Conservation (phyloP, 2,797 vertebrate species). For the Eulemur coronatus region DNA sequence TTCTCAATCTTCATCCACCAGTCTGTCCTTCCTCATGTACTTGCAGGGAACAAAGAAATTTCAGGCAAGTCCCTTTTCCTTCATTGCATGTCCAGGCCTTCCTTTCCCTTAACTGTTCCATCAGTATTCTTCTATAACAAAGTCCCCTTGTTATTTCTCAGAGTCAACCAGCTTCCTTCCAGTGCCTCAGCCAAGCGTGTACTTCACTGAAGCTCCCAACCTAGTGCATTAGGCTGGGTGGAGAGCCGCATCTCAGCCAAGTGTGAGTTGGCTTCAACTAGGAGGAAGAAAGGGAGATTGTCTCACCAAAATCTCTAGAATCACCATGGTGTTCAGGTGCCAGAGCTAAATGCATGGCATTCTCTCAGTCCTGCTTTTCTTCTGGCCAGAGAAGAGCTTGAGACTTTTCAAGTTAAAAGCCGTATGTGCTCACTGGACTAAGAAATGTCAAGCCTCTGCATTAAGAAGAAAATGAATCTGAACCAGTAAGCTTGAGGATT, state of each 20-base stretch:
- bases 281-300: not conserved
- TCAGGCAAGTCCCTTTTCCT: not conserved
- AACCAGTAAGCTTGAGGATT: constrained; percentile 26
- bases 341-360: not conserved
- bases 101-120: not conserved
- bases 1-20: not conserved
- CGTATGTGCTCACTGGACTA: not conserved
- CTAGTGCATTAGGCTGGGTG: not conserved
- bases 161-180: not conserved
- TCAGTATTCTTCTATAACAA: not conserved
- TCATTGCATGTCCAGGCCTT: not conserved
- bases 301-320: not conserved
- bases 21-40: not conserved
- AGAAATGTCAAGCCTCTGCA: constrained; percentile 18
- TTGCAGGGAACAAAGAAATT: not conserved
- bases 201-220: not conserved
- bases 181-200: not conserved
- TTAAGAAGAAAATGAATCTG: constrained; percentile 55
- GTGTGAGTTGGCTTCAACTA: not conserved
- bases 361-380: not conserved
- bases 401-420: not conserved
- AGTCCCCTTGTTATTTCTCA: not conserved
- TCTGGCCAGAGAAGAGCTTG: not conserved
- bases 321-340: not conserved
- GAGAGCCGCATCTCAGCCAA: not conserved